Evolutionary conservation across 2,113 vertebrate species (phyloP).

Genomic region (Phodopus roborovskii): DNA sequence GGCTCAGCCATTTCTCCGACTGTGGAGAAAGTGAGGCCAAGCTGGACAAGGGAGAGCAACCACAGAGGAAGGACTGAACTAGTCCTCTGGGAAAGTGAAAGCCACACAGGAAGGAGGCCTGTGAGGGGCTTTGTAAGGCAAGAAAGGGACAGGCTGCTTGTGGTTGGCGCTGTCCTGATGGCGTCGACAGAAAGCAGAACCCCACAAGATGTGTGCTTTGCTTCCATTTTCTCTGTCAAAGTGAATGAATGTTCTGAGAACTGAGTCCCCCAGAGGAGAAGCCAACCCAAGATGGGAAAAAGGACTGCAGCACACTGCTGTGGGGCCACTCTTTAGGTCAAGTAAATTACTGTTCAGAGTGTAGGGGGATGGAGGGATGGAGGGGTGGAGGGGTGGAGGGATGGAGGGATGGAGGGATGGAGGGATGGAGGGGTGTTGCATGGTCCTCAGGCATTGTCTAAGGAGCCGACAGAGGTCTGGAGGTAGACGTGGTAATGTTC

Average conservation of each 20-base stretch:
- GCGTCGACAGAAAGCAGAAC: constrained; percentile 75
- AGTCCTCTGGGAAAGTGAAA: constrained; percentile 66
- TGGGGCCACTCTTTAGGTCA: not conserved
- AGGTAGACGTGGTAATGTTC: not conserved
- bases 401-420: no score
- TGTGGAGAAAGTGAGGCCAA: not conserved
- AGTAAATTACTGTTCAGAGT: constrained; percentile 10
- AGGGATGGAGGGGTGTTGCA: no score
- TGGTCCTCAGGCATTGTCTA: not conserved
- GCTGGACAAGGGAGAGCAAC: not conserved
- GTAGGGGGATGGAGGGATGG: no score
- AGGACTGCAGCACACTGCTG: not conserved
- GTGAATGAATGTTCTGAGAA: constrained; percentile 54
- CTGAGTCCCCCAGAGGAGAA: constrained; percentile 17
- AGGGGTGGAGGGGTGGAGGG: not conserved
- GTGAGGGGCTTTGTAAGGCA: constrained; percentile 40
- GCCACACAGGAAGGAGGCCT: not conserved
- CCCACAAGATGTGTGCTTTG: constrained; percentile 29
- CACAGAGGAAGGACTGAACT: not conserved
- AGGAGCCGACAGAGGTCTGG: not conserved
- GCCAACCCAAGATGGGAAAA: not conserved
- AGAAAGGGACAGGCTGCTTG: constrained; percentile 49
- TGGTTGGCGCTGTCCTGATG: constrained; percentile 66
- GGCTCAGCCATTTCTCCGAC: not conserved
- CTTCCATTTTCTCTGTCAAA: constrained; percentile 72